These are phyloP conservation scores for Watersipora subatra DNA, from an alignment of 1,140 invertebrate species.

Conservation along the genomic window DNA sequence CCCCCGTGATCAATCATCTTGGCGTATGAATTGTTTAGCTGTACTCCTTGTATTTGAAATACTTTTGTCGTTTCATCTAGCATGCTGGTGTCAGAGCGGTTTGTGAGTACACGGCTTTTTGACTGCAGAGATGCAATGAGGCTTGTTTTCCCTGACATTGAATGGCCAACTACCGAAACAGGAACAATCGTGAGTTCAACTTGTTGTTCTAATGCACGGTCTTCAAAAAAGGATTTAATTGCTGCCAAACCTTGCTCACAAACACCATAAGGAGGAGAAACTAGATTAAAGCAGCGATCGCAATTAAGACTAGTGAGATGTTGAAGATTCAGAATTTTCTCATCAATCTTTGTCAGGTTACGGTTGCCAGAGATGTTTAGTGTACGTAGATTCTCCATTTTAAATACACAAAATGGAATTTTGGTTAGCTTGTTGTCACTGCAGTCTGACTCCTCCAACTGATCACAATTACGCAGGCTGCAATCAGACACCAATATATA, in stretches of 20 bases:
- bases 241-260: not conserved
- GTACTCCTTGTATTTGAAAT: not conserved
- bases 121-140: not conserved
- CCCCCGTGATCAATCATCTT: not conserved
- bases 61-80: not conserved
- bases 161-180: not conserved
- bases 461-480: too few relatives aligned
- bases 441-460: too few relatives aligned
- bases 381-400: not conserved
- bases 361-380: not conserved
- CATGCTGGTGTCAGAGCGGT: not conserved
- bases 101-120: not conserved
- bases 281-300: not conserved
- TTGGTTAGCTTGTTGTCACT: too few relatives aligned
- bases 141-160: not conserved
- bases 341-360: not conserved
- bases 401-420: too few relatives aligned
- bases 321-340: not conserved
- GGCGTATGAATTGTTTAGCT: not conserved
- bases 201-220: not conserved
- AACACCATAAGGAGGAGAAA: not conserved
- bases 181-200: not conserved
- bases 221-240: not conserved
- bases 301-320: not conserved
- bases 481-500: too few relatives aligned